These are phyloP conservation scores for Phylloscopus trochilus DNA, from an alignment of 2,113 vertebrate species.

Conservation along the genomic window DNA sequence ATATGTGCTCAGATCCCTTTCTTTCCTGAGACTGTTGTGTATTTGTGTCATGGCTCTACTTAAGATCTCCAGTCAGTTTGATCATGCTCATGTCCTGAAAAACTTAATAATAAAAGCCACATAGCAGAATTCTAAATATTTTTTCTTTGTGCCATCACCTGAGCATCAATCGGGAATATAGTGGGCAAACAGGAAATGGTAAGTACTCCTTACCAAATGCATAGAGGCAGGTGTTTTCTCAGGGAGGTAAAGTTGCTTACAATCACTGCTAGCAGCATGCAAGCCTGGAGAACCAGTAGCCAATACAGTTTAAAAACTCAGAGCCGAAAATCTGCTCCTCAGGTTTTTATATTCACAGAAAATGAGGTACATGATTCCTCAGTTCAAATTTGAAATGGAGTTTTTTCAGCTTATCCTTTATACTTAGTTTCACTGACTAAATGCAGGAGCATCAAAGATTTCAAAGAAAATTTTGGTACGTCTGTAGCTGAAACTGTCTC, in stretches of 20 bases:
- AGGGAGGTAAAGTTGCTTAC: neutral
- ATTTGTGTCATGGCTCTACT: neutral
- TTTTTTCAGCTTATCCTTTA: neutral
- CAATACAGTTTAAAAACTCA: neutral
- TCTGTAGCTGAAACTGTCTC: constrained; percentile 37
- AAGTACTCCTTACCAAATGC: neutral
- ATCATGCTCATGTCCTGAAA: neutral
- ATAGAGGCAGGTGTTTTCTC: neutral
- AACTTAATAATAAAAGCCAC: neutral
- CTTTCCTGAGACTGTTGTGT: neutral
- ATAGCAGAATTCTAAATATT: neutral
- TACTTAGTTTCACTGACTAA: neutral
- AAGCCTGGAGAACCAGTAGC: neutral
- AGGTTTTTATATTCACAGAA: neutral
- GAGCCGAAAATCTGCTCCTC: neutral
- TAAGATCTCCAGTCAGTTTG: neutral
- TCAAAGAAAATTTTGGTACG: constrained; percentile 20
- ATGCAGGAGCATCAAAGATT: neutral
- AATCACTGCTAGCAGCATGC: neutral
- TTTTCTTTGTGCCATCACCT: neutral
- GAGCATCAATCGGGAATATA: neutral
- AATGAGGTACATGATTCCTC: neutral
- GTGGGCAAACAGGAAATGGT: neutral
- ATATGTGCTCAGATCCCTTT: neutral
- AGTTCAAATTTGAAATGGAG: neutral